Evolutionary conservation across 2,888 invertebrate species (phyloP), one percentile per base, ranked within the genome.

Genomic region (Trichopoda pennipes): DNA sequence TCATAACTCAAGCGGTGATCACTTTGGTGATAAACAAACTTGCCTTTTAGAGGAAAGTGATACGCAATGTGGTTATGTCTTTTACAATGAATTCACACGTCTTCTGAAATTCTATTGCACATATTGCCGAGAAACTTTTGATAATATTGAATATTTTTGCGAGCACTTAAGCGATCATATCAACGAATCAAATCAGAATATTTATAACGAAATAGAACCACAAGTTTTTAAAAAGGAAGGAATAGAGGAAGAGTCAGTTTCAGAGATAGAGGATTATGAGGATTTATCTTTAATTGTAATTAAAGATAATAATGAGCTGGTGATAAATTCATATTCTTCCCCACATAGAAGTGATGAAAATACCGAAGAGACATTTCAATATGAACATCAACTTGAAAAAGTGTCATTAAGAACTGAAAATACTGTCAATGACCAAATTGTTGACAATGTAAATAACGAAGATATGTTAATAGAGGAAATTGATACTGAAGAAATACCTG

Each of bases 141-240:
- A 85, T 66, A 81, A 85, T 73, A 83, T 86, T 17, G 72, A 86
- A 53, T 83, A 80, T 51, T 86, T 84, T 55, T 86, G 86, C 19
- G 80, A 84, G 35, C 86, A 86, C 51, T 74, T 86, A 77, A 84
- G 84, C 61, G 70, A 81, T 51, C 85, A 86, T 42, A 73, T 86
- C 3, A 72, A 84, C 35, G 84, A 78, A 17, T 56, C 32, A 14
- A 23, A 49, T 10, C 60, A 72, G 2, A 55, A 51, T 6, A 14
- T 49, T 1, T 63, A 14, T 28, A 35, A 61, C 28, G 44, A 42
- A 61, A 6, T 12, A 12, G 73, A 72, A 44, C 14, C 21, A 1
- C 21, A 8, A n/a, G 21, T 7, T 23, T 55, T 55, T 56, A 66
- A 66, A 53, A 44, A 66, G 19, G 47, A 69, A 4, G 77, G 66